These are phyloP conservation scores for Stegodyphus mimosarum DNA, from an alignment of 1,140 invertebrate species.

Conservation along the genomic window DNA sequence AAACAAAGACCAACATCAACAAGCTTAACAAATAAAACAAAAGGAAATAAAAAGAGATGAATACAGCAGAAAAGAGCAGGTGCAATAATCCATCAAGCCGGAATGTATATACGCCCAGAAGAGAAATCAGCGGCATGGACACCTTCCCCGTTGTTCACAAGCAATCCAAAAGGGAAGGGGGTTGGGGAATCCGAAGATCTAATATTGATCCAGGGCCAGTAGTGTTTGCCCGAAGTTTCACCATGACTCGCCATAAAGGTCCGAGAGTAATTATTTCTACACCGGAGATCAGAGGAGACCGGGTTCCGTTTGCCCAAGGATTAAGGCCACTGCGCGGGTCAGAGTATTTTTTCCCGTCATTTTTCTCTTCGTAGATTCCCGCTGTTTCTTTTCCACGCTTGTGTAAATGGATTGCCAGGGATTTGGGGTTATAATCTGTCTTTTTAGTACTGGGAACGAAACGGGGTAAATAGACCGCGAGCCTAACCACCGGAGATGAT, in stretches of 20 bases:
- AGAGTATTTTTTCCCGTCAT: neutral
- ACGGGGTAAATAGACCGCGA: slow-evolving; percentile 32
- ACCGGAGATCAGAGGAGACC: slow-evolving; percentile 19
- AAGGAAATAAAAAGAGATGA: too few species aligned
- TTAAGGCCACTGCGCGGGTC: slow-evolving; percentile 35
- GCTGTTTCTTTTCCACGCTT: slow-evolving; percentile 49
- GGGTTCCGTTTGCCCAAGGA: slow-evolving; percentile 43
- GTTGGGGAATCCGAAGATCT: slow-evolving; percentile 15
- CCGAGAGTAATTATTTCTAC: slow-evolving; percentile 52
- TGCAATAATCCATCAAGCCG: neutral
- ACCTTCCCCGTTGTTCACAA: slow-evolving; percentile 25
- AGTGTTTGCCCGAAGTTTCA: slow-evolving; percentile 15
- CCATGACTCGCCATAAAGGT: slow-evolving; percentile 20
- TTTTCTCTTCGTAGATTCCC: neutral
- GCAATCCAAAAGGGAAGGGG: slow-evolving; percentile 1
- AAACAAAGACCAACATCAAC: too few species aligned
- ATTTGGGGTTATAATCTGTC: slow-evolving; percentile 56
- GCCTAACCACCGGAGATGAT: slow-evolving; percentile 28
- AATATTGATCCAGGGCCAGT: slow-evolving; percentile 46
- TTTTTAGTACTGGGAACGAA: slow-evolving; percentile 31
- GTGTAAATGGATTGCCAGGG: slow-evolving; percentile 51
- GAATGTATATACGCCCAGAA: neutral
- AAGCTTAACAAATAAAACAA: too few species aligned
- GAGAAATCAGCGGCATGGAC: neutral
- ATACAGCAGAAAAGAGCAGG: too few species aligned